phyloP scores from a whole-genome alignment of 2,888 invertebrate genomes.

The Oxyteleia sp. region DNA sequence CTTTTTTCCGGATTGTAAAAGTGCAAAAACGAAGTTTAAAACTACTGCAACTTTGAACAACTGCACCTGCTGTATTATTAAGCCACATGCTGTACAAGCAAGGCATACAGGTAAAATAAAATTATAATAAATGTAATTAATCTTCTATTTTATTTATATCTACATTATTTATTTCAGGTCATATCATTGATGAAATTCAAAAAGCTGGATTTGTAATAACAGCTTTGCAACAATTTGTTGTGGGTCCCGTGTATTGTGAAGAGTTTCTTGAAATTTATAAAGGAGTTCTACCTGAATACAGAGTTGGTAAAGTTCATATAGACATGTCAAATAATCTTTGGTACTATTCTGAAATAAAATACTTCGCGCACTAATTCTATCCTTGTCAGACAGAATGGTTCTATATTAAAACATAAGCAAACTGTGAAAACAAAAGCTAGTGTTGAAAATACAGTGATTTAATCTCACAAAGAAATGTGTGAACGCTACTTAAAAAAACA shows the following conservation, averaged over 20 bases:
- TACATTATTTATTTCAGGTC: conserved; percentile 88
- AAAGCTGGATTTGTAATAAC: conserved; percentile 93
- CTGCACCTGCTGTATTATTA: conserved; percentile 94
- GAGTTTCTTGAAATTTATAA: conserved; percentile 98
- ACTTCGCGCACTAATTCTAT: too few relatives aligned
- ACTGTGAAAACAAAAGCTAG: too few relatives aligned
- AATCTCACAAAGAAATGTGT: too few relatives aligned
- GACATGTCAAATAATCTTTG: too few relatives aligned
- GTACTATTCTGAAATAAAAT: too few relatives aligned
- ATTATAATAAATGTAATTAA: conserved; percentile 5
- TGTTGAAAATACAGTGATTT: too few relatives aligned
- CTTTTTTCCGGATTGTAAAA: conserved; percentile 44
- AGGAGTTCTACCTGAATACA: conserved; percentile 94
- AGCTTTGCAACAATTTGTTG: conserved; percentile 93
- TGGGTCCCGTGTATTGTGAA: conserved; percentile 94
- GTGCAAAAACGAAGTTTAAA: conserved; percentile 70
- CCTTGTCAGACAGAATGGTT: too few relatives aligned
- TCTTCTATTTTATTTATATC: conserved; percentile 78
- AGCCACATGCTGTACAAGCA: conserved; percentile 95
- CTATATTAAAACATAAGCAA: too few relatives aligned
- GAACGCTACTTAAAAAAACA: too few relatives aligned
- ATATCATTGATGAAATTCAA: conserved; percentile 92
- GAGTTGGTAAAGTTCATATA: conserved; percentile 87
- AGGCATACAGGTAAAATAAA: conserved; percentile 88
- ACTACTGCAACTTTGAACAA: conserved; percentile 90